A percentile compares a stretch with the other conserved stretches of the same genome.
Evolutionary conservation across 2,113 vertebrate genomes (phyloP).

Genomic region (Naja naja): DNA sequence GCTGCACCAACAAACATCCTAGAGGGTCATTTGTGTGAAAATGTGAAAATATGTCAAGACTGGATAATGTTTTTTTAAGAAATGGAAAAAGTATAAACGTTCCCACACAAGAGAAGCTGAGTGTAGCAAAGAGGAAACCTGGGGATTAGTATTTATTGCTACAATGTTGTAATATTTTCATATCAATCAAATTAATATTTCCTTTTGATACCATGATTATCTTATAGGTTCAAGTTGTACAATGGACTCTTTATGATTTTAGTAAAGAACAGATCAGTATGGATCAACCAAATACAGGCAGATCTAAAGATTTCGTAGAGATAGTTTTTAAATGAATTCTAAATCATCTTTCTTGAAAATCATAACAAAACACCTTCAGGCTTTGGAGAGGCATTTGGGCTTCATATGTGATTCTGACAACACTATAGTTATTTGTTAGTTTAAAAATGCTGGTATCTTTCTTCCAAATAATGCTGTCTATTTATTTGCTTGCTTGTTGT

Average conservation of each 20-base stretch:
- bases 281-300: conserved; percentile 14
- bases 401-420: not conserved
- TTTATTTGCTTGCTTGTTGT: not conserved
- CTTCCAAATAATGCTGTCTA: not conserved
- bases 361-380: not conserved
- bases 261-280: conserved; percentile 27
- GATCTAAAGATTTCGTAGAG: conserved; percentile 14
- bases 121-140: conserved; percentile 1
- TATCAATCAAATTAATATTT: conserved; percentile 47
- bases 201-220: conserved; percentile 45
- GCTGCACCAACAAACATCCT: not conserved
- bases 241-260: not conserved
- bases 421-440: not conserved
- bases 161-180: conserved; percentile 40
- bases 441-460: not conserved
- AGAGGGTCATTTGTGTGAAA: not conserved
- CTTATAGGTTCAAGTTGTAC: conserved; percentile 37
- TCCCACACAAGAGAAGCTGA: conserved; percentile 9
- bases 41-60: not conserved
- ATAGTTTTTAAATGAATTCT: not conserved
- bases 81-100: conserved; percentile 34
- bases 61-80: not conserved
- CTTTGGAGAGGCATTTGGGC: not conserved
- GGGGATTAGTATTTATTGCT: conserved; percentile 31
- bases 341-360: not conserved